Conservation (phyloP, 53 echinoderm and acorn worm genomes). For the Glandiceps talaboti region DNA sequence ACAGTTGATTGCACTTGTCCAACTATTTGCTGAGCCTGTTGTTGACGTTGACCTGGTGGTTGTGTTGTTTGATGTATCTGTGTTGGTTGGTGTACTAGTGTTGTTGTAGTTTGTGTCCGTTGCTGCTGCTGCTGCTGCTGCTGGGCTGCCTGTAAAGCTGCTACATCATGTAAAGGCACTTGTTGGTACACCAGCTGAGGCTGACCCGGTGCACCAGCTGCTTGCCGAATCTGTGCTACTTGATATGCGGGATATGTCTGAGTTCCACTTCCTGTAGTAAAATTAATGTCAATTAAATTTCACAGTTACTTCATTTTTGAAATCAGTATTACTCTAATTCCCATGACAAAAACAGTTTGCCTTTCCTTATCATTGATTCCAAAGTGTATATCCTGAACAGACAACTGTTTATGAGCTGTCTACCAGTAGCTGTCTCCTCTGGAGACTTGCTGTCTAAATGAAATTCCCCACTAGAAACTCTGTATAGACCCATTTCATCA, state of each 20-base stretch:
- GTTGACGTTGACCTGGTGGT: slow-evolving; percentile 47
- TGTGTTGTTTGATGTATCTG: background rate
- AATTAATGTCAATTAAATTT: too few species aligned
- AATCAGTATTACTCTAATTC: too few species aligned
- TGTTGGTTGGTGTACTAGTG: background rate
- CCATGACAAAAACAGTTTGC: too few species aligned
- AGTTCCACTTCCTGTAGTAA: slow-evolving; percentile 1
- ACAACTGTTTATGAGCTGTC: too few species aligned
- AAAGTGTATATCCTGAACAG: too few species aligned
- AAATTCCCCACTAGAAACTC: too few species aligned
- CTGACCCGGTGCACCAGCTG: background rate
- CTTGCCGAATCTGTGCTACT: background rate
- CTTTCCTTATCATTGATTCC: too few species aligned
- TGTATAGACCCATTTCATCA: too few species aligned
- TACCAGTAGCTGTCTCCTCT: too few species aligned
- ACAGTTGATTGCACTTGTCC: background rate
- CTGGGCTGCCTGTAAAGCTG: background rate
- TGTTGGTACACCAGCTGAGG: background rate
- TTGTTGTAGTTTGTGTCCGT: background rate
- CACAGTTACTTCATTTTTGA: too few species aligned
- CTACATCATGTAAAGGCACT: background rate
- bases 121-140: too few species aligned
- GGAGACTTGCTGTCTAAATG: too few species aligned
- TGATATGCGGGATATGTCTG: slow-evolving; percentile 33
- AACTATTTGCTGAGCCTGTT: slow-evolving; percentile 12